Percentiles rank a stretch among this genome's conserved stretches.
These are phyloP conservation scores for Hippolais icterina DNA, from an alignment of 2,113 vertebrate genomes.

Conservation along the genomic window DNA sequence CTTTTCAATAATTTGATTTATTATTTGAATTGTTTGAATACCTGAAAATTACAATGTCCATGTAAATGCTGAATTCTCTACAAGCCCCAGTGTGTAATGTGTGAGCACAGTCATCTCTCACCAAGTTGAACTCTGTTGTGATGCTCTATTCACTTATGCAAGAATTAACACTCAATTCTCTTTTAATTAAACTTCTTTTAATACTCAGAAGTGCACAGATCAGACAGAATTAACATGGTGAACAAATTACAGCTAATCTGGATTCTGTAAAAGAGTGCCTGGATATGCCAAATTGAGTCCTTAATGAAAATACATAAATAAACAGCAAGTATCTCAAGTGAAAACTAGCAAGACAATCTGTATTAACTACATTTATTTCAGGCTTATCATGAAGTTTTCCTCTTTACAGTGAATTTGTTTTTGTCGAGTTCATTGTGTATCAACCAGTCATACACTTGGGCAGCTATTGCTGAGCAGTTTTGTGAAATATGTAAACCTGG, in stretches of 20 bases:
- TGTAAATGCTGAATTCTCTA: neutral
- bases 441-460: neutral
- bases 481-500: neutral
- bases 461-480: neutral
- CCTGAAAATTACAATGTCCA: neutral
- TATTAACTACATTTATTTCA: neutral
- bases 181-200: neutral
- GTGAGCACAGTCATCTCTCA: neutral
- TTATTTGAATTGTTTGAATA: neutral
- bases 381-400: neutral
- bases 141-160: neutral
- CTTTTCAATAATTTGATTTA: neutral
- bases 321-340: neutral
- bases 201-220: neutral
- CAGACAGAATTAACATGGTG: neutral
- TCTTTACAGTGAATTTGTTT: neutral
- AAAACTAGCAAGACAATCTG: neutral
- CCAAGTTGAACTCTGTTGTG: neutral
- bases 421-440: neutral
- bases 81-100: neutral
- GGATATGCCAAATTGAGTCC: neutral
- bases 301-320: neutral
- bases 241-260: neutral
- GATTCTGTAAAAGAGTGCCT: neutral
- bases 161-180: neutral